Evolutionary conservation across 30 jellyfish, hydroid and myxozoan species (phyloP).

Genomic region (Hydra vulgaris): DNA sequence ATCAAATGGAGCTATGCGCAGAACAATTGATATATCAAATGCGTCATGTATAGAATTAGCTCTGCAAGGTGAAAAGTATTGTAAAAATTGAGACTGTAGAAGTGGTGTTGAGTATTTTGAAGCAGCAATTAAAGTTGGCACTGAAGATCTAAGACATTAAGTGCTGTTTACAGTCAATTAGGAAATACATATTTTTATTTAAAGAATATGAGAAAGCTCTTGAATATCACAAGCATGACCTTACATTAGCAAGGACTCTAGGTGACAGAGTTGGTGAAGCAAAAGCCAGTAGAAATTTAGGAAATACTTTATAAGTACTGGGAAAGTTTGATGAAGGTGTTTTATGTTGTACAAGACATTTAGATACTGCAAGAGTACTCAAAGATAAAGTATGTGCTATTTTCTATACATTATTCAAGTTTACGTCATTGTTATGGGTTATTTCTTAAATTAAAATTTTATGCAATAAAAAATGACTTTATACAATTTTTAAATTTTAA

Average conservation of each 20-base stretch:
- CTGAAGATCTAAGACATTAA: conserved; percentile 82
- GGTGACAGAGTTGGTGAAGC: conserved; percentile 93
- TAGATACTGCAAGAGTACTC: no score
- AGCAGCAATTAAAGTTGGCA: conserved; percentile 94
- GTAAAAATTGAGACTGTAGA: conserved; percentile 84
- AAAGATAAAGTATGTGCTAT: no score
- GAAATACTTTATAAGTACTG: conserved; percentile 77
- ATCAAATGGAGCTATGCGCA: no score
- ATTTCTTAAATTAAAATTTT: no score
- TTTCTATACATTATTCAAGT: no score
- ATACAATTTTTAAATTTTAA: no score
- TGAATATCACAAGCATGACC: conserved; percentile 83
- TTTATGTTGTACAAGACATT: conserved; percentile 92
- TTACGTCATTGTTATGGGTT: no score
- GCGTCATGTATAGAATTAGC: no score
- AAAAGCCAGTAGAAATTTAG: conserved; percentile 92
- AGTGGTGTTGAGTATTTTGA: conserved; percentile 77
- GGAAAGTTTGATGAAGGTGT: conserved; percentile 95
- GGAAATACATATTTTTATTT: no score
- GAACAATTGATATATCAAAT: no score
- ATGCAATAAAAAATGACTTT: no score
- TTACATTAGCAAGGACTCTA: conserved; percentile 88
- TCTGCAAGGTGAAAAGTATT: conserved; percentile 83
- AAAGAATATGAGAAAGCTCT: no score
- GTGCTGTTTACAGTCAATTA: conserved; percentile 97